Evolutionary conservation across 2,113 vertebrate species (phyloP).

Genomic region (Ophthalmolycus amberensis): DNA sequence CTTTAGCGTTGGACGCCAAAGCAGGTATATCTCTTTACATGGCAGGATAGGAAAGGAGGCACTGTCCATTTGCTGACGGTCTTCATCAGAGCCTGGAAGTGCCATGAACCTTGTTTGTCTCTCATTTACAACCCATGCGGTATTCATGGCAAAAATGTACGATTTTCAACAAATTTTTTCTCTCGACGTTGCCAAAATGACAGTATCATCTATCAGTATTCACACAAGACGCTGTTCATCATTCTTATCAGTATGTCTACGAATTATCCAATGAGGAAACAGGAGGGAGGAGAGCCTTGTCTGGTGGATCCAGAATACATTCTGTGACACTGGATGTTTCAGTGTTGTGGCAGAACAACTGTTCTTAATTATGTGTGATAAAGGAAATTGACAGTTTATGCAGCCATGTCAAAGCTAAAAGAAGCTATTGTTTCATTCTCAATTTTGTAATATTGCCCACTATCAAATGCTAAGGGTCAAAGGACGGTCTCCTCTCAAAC

Average conservation of each 20-base stretch:
- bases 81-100: neutral
- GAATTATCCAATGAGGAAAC: neutral
- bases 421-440: neutral
- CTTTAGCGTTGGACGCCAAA: neutral
- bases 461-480: neutral
- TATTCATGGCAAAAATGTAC: neutral
- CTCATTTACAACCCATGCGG: neutral
- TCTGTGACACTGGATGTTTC: neutral
- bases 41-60: no score
- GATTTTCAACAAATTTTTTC: no score
- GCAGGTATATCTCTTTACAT: neutral
- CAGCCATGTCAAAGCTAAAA: neutral
- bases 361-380: neutral
- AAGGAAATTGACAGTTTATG: neutral
- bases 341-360: neutral
- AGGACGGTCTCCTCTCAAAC: neutral
- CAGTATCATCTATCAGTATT: neutral
- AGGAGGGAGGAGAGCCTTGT: neutral
- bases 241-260: conserved; percentile 16
- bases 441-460: neutral
- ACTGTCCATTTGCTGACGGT: neutral
- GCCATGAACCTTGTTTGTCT: neutral
- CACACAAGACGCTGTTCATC: conserved; percentile 3
- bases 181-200: neutral
- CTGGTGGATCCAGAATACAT: neutral